Evolutionary conservation across 64 coral and sea anemone genomes (phyloP), one percentile per base, ranked within the genome.

Genomic region (Cladopsammia gracilis): DNA sequence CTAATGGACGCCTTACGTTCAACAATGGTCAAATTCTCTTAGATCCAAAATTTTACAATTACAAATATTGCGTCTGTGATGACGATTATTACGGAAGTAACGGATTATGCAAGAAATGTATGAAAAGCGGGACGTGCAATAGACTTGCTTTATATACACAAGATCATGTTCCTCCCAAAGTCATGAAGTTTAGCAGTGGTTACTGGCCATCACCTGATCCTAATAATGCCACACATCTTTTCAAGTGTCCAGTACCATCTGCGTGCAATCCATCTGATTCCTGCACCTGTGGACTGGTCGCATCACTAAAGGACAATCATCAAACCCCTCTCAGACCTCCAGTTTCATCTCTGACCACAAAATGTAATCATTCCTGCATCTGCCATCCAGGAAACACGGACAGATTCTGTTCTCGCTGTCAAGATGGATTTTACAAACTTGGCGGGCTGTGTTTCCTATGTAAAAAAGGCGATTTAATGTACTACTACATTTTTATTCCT

Each of bases 161-260:
- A 0, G 64, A 78, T 16, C 61, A 90, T 18, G 45, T 90, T 12
- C 18, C 20, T 49, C 10, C 75, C 10, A 79, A 51, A 46, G 79
- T 50, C 25, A 90, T 90, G 88, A 13, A 90, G 75, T 26, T 90
- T 16, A 10, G 2, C 12, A 6, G 10, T 54, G 88, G 88, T 15
- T 90, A 90, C 48, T 90, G 88, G 88, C 88, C 88, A 79, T 90
- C 88, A 42, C 88, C 88, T 11, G 62, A 9, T 70, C 61, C 75
- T 10, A 52, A 9, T 1, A 69, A 90, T 68, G 88, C 24, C 23
- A 79, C 88, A 20, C 88, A 90, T 52, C 75, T 90, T 7, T 75
- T 90, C n/a, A 47, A 42, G 10, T 90, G 88, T 53, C 88, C 88
- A 18, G 88, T 90, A 34, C n/a, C 47, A 24, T 18, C 75, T 19